Percentiles rank a stretch among this genome's conserved stretches.
phyloP scores from a whole-genome alignment of 2,888 invertebrate species.

The Suillia variegata region DNA sequence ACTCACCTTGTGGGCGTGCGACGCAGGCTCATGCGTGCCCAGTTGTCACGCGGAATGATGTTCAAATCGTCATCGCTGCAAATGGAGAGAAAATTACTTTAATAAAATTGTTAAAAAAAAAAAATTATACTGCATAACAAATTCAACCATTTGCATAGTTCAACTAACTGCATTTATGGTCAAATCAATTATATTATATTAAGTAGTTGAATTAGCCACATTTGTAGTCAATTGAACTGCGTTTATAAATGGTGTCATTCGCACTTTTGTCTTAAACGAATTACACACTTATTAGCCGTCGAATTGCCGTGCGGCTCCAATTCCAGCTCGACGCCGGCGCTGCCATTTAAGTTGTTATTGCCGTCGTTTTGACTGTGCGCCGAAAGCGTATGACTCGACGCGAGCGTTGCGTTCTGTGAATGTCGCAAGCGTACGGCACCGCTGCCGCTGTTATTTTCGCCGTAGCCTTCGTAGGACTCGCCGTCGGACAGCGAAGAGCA shows the following conservation, averaged over 20 bases:
- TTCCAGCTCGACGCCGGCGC: constrained; percentile 56
- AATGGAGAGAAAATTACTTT: constrained; percentile 30
- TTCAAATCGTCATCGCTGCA: constrained; percentile 66
- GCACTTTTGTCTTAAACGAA: too few species aligned
- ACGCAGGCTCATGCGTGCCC: constrained; percentile 83
- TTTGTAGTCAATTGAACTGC: too few species aligned
- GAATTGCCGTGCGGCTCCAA: constrained; percentile 58
- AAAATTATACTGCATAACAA: too few species aligned
- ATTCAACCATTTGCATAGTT: too few species aligned
- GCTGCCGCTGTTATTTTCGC: constrained; percentile 64
- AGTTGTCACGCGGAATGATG: constrained; percentile 77
- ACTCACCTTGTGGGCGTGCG: constrained; percentile 79
- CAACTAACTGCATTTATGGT: too few species aligned
- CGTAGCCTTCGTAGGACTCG: constrained; percentile 82
- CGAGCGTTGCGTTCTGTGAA: background rate
- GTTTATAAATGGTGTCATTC: too few species aligned
- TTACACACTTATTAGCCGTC: constrained; percentile 51
- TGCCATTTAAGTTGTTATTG: constrained; percentile 49
- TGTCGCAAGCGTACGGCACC: constrained; percentile 12
- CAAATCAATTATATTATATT: background rate
- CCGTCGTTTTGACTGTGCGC: constrained; percentile 33
- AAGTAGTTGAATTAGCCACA: background rate
- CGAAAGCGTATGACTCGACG: constrained; percentile 13
- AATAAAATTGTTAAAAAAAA: constrained; percentile 18
- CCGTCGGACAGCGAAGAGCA: constrained; percentile 72